Percentiles rank a stretch among this genome's conserved stretches.
Evolutionary conservation across 1,140 invertebrate genomes (phyloP).

Genomic region (Drosophila grimshawi): DNA sequence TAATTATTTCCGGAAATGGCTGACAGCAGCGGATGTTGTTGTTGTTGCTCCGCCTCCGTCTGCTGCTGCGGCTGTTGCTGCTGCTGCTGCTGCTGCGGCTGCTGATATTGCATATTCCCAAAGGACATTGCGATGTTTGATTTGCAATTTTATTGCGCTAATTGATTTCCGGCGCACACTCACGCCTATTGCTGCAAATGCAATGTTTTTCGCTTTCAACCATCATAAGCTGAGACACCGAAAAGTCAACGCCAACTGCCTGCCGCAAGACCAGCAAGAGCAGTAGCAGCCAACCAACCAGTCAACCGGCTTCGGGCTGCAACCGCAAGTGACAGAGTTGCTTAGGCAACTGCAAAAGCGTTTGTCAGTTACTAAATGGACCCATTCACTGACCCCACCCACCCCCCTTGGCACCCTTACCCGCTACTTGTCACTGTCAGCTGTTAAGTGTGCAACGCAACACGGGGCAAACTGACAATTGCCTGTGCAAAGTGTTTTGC

Average conservation of each 20-base stretch:
- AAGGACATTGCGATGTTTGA: constrained; percentile 62
- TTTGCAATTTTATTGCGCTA: constrained; percentile 76
- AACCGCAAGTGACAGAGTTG: constrained; percentile 80
- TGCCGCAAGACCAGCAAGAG: constrained; percentile 11
- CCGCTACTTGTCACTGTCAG: constrained; percentile 68
- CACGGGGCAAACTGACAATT: constrained; percentile 65
- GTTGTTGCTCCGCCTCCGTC: constrained; percentile 16
- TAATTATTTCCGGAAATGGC: constrained; percentile 74
- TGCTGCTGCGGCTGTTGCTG: constrained; percentile 7
- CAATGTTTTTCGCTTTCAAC: neutral
- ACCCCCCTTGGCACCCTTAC: neutral
- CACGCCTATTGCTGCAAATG: neutral
- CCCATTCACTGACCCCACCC: constrained; percentile 7
- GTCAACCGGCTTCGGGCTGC: constrained; percentile 7
- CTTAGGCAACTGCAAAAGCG: constrained; percentile 61
- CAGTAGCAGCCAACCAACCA: neutral
- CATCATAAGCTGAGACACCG: constrained; percentile 28
- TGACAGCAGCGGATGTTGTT: constrained; percentile 63
- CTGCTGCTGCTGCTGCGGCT: constrained; percentile 35
- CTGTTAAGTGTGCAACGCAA: constrained; percentile 65
- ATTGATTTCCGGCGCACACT: constrained; percentile 63
- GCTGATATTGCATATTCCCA: constrained; percentile 57
- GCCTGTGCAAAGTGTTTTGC: constrained; percentile 77
- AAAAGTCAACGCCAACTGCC: constrained; percentile 12
- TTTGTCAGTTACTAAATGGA: constrained; percentile 45